A percentile compares a stretch with the other conserved stretches of the same genome.
These are phyloP conservation scores for Anhinga anhinga DNA, from an alignment of 2,113 vertebrate genomes.

Conservation along the genomic window DNA sequence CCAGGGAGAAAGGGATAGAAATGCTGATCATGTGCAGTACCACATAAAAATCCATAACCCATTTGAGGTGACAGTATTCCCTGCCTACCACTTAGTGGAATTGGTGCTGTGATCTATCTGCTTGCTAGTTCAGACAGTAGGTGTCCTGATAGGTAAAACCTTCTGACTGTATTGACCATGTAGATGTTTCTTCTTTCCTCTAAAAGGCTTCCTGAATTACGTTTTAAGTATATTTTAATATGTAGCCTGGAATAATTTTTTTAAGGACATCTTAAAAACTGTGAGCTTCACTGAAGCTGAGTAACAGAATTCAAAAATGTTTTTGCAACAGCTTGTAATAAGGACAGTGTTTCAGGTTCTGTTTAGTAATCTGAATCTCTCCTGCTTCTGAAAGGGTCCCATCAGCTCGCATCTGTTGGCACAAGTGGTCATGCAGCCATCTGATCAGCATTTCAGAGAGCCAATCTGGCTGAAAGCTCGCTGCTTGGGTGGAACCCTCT, in stretches of 20 bases:
- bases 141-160: neutral
- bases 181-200: neutral
- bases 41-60: neutral
- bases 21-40: neutral
- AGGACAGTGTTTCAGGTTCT: neutral
- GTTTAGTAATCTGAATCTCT: neutral
- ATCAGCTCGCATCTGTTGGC: neutral
- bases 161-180: neutral
- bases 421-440: neutral
- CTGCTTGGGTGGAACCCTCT: neutral
- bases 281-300: neutral
- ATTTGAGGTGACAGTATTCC: neutral
- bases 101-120: neutral
- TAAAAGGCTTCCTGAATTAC: neutral
- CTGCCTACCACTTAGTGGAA: neutral
- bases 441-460: neutral
- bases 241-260: neutral
- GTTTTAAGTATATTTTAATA: neutral
- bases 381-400: neutral
- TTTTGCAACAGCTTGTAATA: neutral
- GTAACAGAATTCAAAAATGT: neutral
- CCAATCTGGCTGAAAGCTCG: neutral
- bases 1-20: neutral
- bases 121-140: neutral
- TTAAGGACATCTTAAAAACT: neutral